A percentile compares a stretch with the other conserved stretches of the same genome.
Conservation (phyloP, 2,797 vertebrate genomes). For the Arrhamphus sclerolepis region DNA sequence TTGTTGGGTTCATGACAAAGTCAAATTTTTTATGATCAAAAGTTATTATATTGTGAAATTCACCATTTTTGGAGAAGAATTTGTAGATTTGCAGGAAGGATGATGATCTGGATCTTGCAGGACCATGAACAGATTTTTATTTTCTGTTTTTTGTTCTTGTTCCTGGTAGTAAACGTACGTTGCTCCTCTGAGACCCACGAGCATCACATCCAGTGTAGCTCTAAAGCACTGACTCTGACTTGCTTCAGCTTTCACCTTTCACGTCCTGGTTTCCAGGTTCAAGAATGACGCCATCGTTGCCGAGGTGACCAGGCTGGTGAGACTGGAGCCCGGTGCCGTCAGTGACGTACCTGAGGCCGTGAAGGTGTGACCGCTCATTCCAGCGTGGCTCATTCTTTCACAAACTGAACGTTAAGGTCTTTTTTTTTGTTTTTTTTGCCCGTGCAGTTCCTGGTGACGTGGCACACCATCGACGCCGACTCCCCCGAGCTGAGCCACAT, state of each 20-base stretch:
- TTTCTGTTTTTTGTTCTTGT: too few species aligned
- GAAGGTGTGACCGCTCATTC: conserved; percentile 79
- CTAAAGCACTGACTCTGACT: too few species aligned
- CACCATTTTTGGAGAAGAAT: too few species aligned
- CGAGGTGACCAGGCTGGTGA: conserved; percentile 94
- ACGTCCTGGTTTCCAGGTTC: conserved; percentile 81
- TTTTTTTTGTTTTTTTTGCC: neutral
- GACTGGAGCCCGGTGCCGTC: conserved; percentile 93
- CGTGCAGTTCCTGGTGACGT: conserved; percentile 92
- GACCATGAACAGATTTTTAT: too few species aligned
- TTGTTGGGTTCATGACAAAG: too few species aligned
- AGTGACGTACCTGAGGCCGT: conserved; percentile 95
- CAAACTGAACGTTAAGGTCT: neutral
- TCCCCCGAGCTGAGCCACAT: conserved; percentile 96
- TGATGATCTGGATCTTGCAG: too few species aligned
- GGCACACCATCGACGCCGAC: conserved; percentile 97
- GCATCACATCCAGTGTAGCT: too few species aligned
- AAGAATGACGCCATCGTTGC: conserved; percentile 96
- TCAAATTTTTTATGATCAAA: too few species aligned
- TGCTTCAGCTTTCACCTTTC: neutral
- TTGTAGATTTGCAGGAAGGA: too few species aligned
- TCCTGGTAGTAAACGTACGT: too few species aligned
- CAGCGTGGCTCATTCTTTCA: neutral
- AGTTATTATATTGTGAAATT: too few species aligned
- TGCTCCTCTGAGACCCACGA: too few species aligned